A percentile compares a stretch with the other conserved stretches of the same genome.
phyloP scores from a whole-genome alignment of 2,113 vertebrate genomes.

The Condylura cristata region DNA sequence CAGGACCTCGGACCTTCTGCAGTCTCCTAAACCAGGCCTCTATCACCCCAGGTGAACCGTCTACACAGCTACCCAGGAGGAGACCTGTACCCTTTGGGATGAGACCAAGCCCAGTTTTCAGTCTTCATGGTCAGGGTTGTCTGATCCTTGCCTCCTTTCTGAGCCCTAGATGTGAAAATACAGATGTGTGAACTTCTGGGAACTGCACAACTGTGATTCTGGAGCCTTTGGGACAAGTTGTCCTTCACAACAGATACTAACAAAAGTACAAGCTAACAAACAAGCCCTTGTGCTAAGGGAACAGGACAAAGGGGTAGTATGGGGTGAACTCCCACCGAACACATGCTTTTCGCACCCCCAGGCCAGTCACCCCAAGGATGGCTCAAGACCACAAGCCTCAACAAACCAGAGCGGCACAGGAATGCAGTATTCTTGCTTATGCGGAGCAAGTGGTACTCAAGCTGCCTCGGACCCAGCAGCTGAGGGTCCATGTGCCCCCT shows the following conservation, averaged over 20 bases:
- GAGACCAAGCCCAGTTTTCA: no score
- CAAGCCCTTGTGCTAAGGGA: not conserved
- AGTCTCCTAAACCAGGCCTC: no score
- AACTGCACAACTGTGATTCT: not conserved
- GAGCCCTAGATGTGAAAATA: not conserved
- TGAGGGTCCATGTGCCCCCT: fast-evolving
- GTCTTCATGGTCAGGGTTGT: not conserved
- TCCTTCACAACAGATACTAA: not conserved
- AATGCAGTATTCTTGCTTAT: not conserved
- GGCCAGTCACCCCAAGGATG: not conserved
- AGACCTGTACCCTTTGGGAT: no score
- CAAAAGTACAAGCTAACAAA: not conserved
- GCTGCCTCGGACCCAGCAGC: not conserved
- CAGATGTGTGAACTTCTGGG: not conserved
- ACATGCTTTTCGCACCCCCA: not conserved
- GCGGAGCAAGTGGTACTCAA: not conserved
- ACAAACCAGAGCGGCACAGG: not conserved
- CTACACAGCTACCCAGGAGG: no score
- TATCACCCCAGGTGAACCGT: no score
- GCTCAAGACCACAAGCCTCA: not conserved
- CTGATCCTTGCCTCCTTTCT: not conserved
- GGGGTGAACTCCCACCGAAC: not conserved
- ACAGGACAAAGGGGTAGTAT: not conserved
- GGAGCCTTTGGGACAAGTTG: not conserved
- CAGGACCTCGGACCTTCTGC: no score